These are phyloP conservation scores for Amblyornis subalaris DNA, from an alignment of 2,113 vertebrate genomes.

Conservation along the genomic window DNA sequence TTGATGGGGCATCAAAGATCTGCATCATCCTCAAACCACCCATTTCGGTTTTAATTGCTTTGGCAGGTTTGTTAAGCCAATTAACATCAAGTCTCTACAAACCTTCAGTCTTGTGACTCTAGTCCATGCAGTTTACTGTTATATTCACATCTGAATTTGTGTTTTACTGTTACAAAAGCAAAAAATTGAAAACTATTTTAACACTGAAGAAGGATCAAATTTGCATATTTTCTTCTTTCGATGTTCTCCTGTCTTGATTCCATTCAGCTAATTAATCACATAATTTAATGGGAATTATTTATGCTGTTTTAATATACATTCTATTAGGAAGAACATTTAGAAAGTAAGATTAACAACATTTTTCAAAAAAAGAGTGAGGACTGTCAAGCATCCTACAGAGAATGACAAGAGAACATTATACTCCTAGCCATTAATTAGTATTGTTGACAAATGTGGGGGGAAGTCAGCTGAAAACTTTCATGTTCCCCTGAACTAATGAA, in stretches of 20 bases:
- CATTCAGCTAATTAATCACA: not conserved
- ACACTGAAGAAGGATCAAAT: not conserved
- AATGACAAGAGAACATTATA: not conserved
- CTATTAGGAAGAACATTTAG: not conserved
- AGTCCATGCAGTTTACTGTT: slow-evolving; percentile 2
- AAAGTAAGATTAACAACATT: not conserved
- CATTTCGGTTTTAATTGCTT: slow-evolving; percentile 61
- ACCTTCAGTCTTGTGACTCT: slow-evolving; percentile 40
- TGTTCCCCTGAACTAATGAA: not conserved
- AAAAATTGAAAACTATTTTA: slow-evolving; percentile 12
- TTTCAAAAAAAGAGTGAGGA: not conserved
- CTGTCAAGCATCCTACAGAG: not conserved
- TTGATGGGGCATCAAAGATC: slow-evolving; percentile 45
- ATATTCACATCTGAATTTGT: slow-evolving; percentile 10
- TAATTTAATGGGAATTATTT: not conserved
- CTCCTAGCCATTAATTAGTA: not conserved
- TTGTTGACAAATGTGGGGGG: not conserved
- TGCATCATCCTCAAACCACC: slow-evolving; percentile 46
- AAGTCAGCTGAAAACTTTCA: not conserved
- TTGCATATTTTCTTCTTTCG: not conserved
- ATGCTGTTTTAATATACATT: not conserved
- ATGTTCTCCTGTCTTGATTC: not conserved
- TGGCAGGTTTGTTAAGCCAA: slow-evolving; percentile 48
- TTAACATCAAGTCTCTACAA: slow-evolving; percentile 54
- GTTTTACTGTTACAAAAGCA: slow-evolving; percentile 48